Evolutionary conservation across 2,797 vertebrate genomes (phyloP), one percentile per base, ranked within the genome.

Genomic region (Zenarchopterus dispar): DNA sequence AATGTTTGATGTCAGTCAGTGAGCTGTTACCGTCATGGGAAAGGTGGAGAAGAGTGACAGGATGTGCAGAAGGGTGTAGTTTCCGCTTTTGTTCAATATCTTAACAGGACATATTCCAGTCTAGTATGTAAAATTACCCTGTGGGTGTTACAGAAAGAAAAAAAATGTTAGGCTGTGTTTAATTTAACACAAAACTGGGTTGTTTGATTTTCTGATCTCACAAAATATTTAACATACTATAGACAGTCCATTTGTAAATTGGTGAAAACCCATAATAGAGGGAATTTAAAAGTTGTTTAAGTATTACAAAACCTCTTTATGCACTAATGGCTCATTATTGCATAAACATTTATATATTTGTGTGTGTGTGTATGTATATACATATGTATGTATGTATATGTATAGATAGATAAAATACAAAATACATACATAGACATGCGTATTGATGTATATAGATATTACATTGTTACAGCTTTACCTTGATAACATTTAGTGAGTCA

Each of bases 21-120:
- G 18, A 51, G 21, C 28, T 59, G 19, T 44, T 60, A 13, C 31
- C 41, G 52, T 58, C 42, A 70, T 3, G 16, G 39, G 55, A 21
- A 18, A 47, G 0, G n/a, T 33, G 22, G 28, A 57, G 48, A 22
- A 36, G 33, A 56, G 13, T n/a, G 2, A 17, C 16, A 9, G 13
- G 31, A 48, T 57, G 10, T 46, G 24, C 23, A 46, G 36, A 26
- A 5, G 23, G 15, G 19, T 26, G 19, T 5, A 1, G 1, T 39
- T 48, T 64, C 4, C 39, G 53, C 28, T 16, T 39, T 46, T 21
- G 22, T 46, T 31, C 2, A 43, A 43, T 47, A 31, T 22, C 28
- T 9, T 6, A 53, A 56, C 24, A 26, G 45, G 47, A 57, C 13
- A 33, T 41, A 11, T 52, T 31, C 9, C 36, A 39, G n/a, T 56